These are phyloP conservation scores for Montipora capitata DNA, from an alignment of 92 coral and sea anemone genomes.

Conservation along the genomic window DNA sequence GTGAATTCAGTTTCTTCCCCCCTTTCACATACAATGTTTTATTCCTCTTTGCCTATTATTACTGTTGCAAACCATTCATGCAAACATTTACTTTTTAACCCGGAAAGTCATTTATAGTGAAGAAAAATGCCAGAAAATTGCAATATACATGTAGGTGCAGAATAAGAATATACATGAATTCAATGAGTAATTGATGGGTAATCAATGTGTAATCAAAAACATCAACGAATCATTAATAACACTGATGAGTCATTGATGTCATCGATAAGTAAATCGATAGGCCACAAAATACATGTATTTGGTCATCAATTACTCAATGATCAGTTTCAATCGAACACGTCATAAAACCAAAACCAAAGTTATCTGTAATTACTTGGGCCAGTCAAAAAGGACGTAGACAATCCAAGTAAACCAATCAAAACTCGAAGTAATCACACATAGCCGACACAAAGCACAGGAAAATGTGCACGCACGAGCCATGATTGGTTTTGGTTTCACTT, in stretches of 20 bases:
- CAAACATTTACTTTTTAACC: not conserved
- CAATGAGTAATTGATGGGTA: not conserved
- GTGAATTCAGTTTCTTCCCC: not conserved
- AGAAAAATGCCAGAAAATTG: not conserved
- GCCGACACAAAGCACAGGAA: no score
- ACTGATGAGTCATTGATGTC: not conserved
- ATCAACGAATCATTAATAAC: not conserved
- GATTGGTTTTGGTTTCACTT: no score
- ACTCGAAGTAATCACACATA: no score
- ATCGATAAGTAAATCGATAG: not conserved
- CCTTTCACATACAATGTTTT: not conserved
- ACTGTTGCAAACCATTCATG: not conserved
- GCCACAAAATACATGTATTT: not conserved
- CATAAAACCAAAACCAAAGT: no score
- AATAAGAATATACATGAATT: no score
- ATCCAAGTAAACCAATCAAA: no score
- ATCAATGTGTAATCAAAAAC: not conserved
- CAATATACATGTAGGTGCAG: not conserved
- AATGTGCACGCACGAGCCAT: no score
- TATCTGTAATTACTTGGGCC: no score
- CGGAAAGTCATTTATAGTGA: not conserved
- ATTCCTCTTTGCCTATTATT: not conserved
- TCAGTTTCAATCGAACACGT: no score
- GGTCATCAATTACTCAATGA: not conserved
- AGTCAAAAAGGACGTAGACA: no score